Base-by-base conservation (phyloP, 2,797 vertebrate species). In the Lindbergichthys nudifrons region DNA sequence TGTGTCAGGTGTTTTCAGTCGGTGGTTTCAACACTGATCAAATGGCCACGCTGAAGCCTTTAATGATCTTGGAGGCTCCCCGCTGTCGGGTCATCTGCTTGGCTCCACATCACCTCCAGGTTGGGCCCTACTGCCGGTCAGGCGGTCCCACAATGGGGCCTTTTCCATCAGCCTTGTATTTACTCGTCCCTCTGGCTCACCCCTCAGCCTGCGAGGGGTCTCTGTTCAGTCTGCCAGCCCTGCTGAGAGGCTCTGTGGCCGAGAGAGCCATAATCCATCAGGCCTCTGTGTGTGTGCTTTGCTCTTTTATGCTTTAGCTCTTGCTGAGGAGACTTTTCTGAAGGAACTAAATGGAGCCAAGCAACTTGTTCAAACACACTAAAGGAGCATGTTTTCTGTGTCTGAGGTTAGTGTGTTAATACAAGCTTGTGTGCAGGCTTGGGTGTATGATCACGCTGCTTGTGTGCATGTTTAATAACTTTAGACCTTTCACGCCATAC, bases 171-270 rank as follows among this genome's bases (percentile, higher is more conserved):
- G 83, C 80, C 75, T 56, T 79, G 81, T 92, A 89, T 94, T 94
- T 93, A 92, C 88, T 86, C 87, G 26, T 93, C 89, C 88, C 91
- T 90, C 82, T 88, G 82, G 85, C 87, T 93, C 91, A 88, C 70
- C 89, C 92, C 83, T 81, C 21, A 10, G 82, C 84, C 90, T 64
- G 88, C 90, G 91, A 74, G 90, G 83, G 90, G 92, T 92, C 92
- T 94, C 92, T 92, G 90, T 93, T 92, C 88, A 81, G 86, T 90
- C 88, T 87, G 90, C 88, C 89, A 87, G 75, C 41, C 92, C 91
- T 70, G 89, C 90, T 88, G 92, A 90, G 92, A 89, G 85, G 77
- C 90, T 87, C 88, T 77, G 84, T 53, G 65, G 85, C 68, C 14
- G 54, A 67, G 83, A 90, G 82, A 89, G 89, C 73, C 75, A 4